Evolutionary conservation across 1,140 invertebrate genomes (phyloP), one percentile per base, ranked within the genome.

Genomic region (Drosophila mauritiana): DNA sequence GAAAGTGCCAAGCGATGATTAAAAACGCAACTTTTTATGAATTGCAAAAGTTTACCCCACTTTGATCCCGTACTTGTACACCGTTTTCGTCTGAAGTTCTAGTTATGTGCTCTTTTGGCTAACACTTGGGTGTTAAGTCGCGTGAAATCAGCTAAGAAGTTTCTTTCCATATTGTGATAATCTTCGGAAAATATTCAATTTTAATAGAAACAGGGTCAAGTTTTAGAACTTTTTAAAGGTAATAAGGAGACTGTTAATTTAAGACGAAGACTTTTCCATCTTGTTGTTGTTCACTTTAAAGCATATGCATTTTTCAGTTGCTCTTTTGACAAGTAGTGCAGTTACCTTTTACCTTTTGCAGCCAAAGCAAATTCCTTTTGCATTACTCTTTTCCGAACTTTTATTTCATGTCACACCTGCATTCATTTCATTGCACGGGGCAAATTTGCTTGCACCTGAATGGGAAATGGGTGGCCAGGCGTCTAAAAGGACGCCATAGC

Each of bases 361-460:
- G 15, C 13, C 15, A 43, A 31, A 25, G 25, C 17, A 4, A 27
- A 13, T 4, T 34, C 27, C 22, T 17, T 27, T 34, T 25, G 4
- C 31, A n/a, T 34, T 31, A 10, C 8, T 57, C 25, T 34, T 34
- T 58, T 12, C 15, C 34, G 22, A 27, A 4, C 31, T 37, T 31
- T 7, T 10, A 36, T 36, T 43, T 58, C 8, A 27, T 37, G 4
- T 10, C 25, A 62, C 45, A 56, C 61, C 57, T 63, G 58, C 34
- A 69, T 64, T 63, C 46, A 73, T 46, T 61, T 59, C 51, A 48
- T 70, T 73, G 56, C 77, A 85, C 52, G 68, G 52, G 62, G 58
- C 55, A 61, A 75, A 68, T 77, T 80, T 81, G 49, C 53, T 43
- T 52, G 43, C 84, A 67, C 46, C 42, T 81, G 81, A 80, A 78